Conservation (phyloP, 1,140 invertebrate species). For the Acromyrmex charruanus region DNA sequence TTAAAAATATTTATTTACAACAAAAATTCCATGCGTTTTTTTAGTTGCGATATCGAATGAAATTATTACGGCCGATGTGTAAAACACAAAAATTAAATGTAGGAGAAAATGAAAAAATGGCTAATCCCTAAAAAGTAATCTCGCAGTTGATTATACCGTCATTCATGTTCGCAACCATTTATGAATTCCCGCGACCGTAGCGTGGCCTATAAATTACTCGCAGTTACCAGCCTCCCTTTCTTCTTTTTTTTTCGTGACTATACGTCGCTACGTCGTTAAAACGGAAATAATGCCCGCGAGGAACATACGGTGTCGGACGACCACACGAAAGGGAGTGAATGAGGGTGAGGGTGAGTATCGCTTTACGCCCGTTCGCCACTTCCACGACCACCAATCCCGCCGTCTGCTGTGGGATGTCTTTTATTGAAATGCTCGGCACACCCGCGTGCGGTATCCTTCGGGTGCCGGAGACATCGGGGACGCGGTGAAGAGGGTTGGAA, state of each 20-base stretch:
- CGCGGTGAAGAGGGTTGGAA: background rate
- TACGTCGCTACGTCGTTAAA: slow-evolving; percentile 48
- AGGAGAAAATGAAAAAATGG: background rate
- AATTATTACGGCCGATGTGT: background rate
- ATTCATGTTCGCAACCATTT: slow-evolving; percentile 40
- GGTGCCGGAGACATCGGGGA: slow-evolving; percentile 28
- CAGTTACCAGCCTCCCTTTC: slow-evolving; percentile 17
- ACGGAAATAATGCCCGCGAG: slow-evolving; percentile 62
- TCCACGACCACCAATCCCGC: slow-evolving; percentile 15
- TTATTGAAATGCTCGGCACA: slow-evolving; percentile 75
- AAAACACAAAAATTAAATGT: slow-evolving; percentile 6
- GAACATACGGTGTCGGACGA: slow-evolving; percentile 44
- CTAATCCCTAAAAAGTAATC: slow-evolving; percentile 10
- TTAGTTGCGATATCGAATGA: background rate
- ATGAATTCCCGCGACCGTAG: slow-evolving; percentile 39
- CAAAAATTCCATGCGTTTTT: slow-evolving; percentile 4
- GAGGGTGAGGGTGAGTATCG: slow-evolving; percentile 52
- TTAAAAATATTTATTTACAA: slow-evolving; percentile 31
- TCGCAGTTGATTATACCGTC: slow-evolving; percentile 37
- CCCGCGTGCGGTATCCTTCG: slow-evolving; percentile 62
- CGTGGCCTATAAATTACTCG: slow-evolving; percentile 46
- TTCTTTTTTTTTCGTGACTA: slow-evolving; percentile 20
- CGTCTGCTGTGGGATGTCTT: slow-evolving; percentile 61
- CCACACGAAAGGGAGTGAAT: slow-evolving; percentile 45
- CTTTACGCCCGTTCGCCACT: slow-evolving; percentile 35